Conservation (phyloP, 2,888 invertebrate species). For the Venustoraphidia nigricollis region DNA sequence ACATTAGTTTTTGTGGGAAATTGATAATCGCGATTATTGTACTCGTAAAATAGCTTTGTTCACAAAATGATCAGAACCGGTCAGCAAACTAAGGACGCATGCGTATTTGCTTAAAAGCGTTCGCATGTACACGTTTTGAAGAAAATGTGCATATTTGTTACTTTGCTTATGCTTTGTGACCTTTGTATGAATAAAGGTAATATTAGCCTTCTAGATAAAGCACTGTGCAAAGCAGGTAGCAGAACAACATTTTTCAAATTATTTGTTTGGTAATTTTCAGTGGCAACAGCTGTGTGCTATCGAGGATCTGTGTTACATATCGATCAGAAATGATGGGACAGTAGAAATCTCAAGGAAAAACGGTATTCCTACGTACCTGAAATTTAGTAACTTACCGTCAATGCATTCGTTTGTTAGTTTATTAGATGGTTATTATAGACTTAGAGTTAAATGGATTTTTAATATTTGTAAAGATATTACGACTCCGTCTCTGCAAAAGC, state of each 20-base stretch:
- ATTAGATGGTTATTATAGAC: conserved; percentile 74
- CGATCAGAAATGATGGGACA: conserved; percentile 52
- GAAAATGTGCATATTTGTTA: no score
- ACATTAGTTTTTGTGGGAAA: no score
- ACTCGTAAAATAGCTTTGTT: no score
- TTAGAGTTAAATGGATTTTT: conserved; percentile 80
- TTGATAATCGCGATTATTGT: no score
- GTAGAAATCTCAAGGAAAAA: conserved; percentile 61
- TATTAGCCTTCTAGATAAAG: no score
- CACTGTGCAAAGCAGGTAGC: background rate
- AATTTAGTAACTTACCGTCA: conserved; percentile 46
- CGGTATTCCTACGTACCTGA: conserved; percentile 63
- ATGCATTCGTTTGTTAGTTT: conserved; percentile 68
- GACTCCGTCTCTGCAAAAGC: conserved; percentile 60
- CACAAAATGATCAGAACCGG: no score
- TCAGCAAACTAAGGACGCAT: no score
- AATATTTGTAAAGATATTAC: conserved; percentile 71
- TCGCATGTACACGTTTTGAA: no score
- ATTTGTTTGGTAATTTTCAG: conserved; percentile 26
- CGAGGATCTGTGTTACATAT: conserved; percentile 71
- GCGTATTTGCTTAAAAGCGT: no score
- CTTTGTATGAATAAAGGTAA: no score
- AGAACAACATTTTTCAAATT: conserved; percentile 1
- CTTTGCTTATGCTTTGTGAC: no score
- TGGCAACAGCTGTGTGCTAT: conserved; percentile 63